A percentile compares a stretch with the other conserved stretches of the same genome.
Evolutionary conservation across 2,888 invertebrate species (phyloP).

Genomic region (Erebia ligea): DNA sequence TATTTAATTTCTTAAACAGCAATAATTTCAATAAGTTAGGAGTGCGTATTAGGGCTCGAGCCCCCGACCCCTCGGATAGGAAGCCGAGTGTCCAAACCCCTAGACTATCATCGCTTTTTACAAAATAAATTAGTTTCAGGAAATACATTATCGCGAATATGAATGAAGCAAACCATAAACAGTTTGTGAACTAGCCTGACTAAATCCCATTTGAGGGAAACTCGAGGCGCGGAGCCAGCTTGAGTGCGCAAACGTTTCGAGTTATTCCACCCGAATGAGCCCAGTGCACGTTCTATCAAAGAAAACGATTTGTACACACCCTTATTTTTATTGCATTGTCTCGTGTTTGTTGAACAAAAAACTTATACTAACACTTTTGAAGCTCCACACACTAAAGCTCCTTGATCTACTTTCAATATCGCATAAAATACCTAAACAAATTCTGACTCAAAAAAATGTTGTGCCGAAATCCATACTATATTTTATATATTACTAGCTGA

Average conservation of each 20-base stretch:
- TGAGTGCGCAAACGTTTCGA: slow-evolving; percentile 61
- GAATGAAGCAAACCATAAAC: slow-evolving; percentile 52
- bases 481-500: no score
- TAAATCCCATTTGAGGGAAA: slow-evolving; percentile 67
- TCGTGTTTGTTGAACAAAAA: slow-evolving; percentile 48
- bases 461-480: background rate
- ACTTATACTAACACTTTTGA: slow-evolving; percentile 42
- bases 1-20: no score
- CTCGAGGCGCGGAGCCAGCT: slow-evolving; percentile 45
- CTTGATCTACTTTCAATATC: slow-evolving; percentile 19
- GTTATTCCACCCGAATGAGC: slow-evolving; percentile 67
- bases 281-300: slow-evolving; percentile 60
- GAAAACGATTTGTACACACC: slow-evolving; percentile 71
- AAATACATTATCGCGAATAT: slow-evolving; percentile 10
- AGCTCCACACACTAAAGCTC: no score
- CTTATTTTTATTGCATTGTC: slow-evolving; percentile 48
- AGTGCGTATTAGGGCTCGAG: no score
- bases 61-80: no score
- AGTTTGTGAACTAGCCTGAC: slow-evolving; percentile 60
- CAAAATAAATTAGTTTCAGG: slow-evolving; percentile 8
- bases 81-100: no score
- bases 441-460: background rate
- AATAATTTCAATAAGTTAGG: no score
- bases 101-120: no score
- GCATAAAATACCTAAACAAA: background rate